Conservation (phyloP, 1,140 invertebrate genomes). For the Drosophila nebulosa region DNA sequence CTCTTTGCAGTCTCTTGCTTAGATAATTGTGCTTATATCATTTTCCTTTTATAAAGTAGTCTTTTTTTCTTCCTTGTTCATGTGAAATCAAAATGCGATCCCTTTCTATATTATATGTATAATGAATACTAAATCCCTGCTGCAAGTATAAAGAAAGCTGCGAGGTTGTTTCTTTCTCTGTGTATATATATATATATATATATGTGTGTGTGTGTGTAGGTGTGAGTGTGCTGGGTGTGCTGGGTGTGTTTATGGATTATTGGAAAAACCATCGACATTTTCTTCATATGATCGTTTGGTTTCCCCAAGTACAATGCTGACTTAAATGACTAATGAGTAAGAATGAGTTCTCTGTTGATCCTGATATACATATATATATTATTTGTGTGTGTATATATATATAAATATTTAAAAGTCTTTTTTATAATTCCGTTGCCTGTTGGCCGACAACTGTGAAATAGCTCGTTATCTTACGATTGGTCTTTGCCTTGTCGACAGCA, state of each 20-base stretch:
- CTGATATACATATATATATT: background rate
- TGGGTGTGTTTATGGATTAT: background rate
- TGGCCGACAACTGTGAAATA: slow-evolving; percentile 76
- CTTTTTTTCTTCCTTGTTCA: slow-evolving; percentile 42
- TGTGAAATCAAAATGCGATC: slow-evolving; percentile 16
- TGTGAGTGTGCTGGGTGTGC: too few relatives aligned
- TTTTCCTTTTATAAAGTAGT: slow-evolving; percentile 72
- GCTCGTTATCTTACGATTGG: slow-evolving; percentile 69
- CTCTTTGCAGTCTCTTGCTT: slow-evolving; percentile 63
- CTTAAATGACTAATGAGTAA: slow-evolving; percentile 67
- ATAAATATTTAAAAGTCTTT: slow-evolving; percentile 54
- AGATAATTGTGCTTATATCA: slow-evolving; percentile 35
- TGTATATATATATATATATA: too few relatives aligned
- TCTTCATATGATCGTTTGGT: slow-evolving; percentile 6
- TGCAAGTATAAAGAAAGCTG: slow-evolving; percentile 59
- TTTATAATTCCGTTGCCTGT: slow-evolving; percentile 63
- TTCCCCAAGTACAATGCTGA: slow-evolving; percentile 61
- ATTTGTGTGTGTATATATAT: background rate
- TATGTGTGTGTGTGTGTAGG: too few relatives aligned
- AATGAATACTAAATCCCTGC: slow-evolving; percentile 74
- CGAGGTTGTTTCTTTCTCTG: slow-evolving; percentile 32
- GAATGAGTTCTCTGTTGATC: slow-evolving; percentile 16
- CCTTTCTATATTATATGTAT: slow-evolving; percentile 49
- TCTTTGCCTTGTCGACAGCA: slow-evolving; percentile 47
- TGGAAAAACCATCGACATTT: background rate